Base-by-base conservation (phyloP, 2,888 invertebrate species). In the Phymatocera aterrima region DNA sequence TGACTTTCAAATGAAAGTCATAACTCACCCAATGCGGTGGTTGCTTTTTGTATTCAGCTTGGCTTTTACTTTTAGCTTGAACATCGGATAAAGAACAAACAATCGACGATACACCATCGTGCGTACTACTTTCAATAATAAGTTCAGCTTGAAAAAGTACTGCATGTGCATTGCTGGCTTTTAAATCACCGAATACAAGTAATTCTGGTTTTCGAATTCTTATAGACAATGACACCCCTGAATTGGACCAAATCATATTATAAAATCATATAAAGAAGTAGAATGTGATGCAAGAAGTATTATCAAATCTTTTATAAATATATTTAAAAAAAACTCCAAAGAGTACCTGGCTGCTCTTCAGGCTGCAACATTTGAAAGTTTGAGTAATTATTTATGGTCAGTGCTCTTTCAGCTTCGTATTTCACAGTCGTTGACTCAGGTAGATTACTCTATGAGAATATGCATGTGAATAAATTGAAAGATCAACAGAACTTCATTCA, bases 191-290 rank as follows among this genome's bases (percentile, higher is more conserved):
- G 87, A 95, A 94, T 83, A 96, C 92, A 90, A 96, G 93, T 70
- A 96, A 92, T 90, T 96, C 96, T 0, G 96, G 96, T 86, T 95
- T 94, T 40, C 95, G 94, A 83, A 96, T 93, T 84, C 95, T 93
- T 31, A 96, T 91, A 0, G 95, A 95, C 82, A 96, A 91, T 0
- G 95, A 94, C 37, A 96, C 90, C 64, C 94, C 94, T 84, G 91
- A 18, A 68, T 68, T 3, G 1, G 6, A 68, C n/a, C 12, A 2
- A 68, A 24, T 24, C 21, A 68, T 43, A 72, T 15, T 18, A 79
- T 74, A 4, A 51, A 43, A 43, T 64, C n/a, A 40, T 1, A 72
- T 60, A 6, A 21, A 54, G 54, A 68, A 37, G 3, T 40, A 8
- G 15, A 74, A 8, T 54, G 18, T 2, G 28, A 18, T 34, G 18